phyloP scores from a whole-genome alignment of 2,797 vertebrate species.

The Rousettus madagascariensis region DNA sequence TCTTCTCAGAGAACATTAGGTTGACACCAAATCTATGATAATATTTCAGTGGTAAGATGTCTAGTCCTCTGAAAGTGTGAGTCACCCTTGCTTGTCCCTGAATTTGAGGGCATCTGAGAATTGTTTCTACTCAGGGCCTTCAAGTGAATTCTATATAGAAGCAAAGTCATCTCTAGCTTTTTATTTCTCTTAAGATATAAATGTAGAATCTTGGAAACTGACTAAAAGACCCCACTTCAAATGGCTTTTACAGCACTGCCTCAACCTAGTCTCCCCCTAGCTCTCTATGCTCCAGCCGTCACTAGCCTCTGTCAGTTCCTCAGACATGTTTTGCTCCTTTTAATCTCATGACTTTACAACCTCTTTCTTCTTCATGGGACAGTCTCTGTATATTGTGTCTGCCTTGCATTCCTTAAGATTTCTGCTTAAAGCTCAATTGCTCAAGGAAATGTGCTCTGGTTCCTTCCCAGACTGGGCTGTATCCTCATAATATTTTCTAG shows the following conservation, averaged over 20 bases:
- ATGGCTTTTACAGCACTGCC: neutral
- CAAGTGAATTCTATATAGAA: neutral
- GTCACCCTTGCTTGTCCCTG: neutral
- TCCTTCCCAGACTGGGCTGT: neutral
- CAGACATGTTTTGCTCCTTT: neutral
- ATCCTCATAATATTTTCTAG: neutral
- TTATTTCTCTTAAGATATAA: neutral
- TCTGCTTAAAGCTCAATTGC: neutral
- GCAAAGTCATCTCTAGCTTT: neutral
- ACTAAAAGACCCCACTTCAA: neutral
- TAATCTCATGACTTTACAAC: neutral
- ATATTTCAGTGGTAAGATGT: neutral
- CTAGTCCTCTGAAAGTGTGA: neutral
- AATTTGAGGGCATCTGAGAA: neutral
- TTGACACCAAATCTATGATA: neutral
- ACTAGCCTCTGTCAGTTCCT: neutral
- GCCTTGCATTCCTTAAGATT: neutral
- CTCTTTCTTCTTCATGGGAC: too few species aligned
- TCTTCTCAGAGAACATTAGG: neutral
- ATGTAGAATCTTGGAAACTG: neutral
- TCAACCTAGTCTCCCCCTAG: neutral
- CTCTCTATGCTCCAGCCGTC: neutral
- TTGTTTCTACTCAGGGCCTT: neutral
- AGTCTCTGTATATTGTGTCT: neutral
- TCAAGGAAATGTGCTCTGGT: neutral